Evolutionary conservation across 2,797 vertebrate genomes (phyloP).

Genomic region (Anas georgica): DNA sequence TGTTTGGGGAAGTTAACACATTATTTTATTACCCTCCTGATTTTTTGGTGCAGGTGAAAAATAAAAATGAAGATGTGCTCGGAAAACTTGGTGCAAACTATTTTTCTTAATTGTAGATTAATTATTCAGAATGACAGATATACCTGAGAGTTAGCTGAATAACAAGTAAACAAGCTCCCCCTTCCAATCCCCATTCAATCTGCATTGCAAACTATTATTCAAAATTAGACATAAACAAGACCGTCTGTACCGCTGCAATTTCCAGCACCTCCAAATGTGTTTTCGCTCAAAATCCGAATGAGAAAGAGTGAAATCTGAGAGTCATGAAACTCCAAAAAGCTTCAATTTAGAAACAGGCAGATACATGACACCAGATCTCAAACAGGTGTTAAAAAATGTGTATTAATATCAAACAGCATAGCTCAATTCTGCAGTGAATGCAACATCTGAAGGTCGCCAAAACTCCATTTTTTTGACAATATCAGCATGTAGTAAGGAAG

Average conservation of each 20-base stretch:
- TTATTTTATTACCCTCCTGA: constrained; percentile 48
- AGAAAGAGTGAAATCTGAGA: neutral
- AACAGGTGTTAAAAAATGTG: constrained; percentile 11
- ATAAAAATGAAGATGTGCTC: neutral
- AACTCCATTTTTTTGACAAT: neutral
- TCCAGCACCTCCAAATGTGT: neutral
- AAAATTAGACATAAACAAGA: neutral
- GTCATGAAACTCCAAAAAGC: neutral
- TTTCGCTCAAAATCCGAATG: neutral
- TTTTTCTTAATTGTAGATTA: constrained; percentile 39
- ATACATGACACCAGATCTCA: neutral
- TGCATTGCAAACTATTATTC: constrained; percentile 43
- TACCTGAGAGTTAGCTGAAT: constrained; percentile 29
- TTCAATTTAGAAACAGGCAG: neutral
- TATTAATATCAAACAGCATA: neutral
- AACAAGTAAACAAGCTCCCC: constrained; percentile 43
- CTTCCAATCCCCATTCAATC: neutral
- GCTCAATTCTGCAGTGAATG: neutral
- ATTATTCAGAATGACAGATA: constrained; percentile 41
- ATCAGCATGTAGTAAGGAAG: neutral
- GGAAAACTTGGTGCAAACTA: neutral
- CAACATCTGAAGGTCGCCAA: constrained; percentile 21
- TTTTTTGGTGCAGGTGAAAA: constrained; percentile 21
- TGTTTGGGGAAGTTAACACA: constrained; percentile 51
- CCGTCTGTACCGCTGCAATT: neutral